Percentiles rank a stretch among this genome's conserved stretches.
These are phyloP conservation scores for Epistrophe eligans DNA, from an alignment of 2,888 invertebrate species.

Conservation along the genomic window DNA sequence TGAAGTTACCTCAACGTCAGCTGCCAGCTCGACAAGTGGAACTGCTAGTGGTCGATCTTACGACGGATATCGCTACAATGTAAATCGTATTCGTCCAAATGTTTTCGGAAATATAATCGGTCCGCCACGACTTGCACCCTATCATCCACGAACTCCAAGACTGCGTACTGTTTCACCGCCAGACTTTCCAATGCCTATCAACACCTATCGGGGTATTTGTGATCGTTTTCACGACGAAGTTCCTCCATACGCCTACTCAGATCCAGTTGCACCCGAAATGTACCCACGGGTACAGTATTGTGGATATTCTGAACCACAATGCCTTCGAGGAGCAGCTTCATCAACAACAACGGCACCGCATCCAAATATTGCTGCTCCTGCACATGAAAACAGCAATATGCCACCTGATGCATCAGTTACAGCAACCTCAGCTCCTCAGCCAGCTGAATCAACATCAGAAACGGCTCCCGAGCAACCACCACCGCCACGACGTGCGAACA, in stretches of 20 bases:
- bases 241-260: constrained; percentile 34
- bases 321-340: constrained; percentile 44
- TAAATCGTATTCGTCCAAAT: constrained; percentile 62
- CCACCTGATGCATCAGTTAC: constrained; percentile 18
- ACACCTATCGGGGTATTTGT: constrained; percentile 53
- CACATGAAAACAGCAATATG: constrained; percentile 19
- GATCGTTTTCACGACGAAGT: constrained; percentile 59
- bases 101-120: constrained; percentile 61
- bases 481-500: constrained; percentile 79
- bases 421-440: constrained; percentile 33
- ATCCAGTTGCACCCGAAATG: constrained; percentile 29
- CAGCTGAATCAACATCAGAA: constrained; percentile 58
- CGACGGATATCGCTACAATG: constrained; percentile 62
- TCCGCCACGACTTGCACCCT: constrained; percentile 51
- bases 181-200: constrained; percentile 67
- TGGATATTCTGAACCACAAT: constrained; percentile 48
- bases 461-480: constrained; percentile 49
- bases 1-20: constrained; percentile 51
- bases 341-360: constrained; percentile 41
- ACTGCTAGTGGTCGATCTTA: constrained; percentile 20
- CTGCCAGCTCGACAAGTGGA: constrained; percentile 13
- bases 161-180: constrained; percentile 63
- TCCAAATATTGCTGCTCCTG: constrained; percentile 29
- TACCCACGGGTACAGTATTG: constrained; percentile 41
- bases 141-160: constrained; percentile 63